Percentiles rank a stretch among this genome's conserved stretches.
Evolutionary conservation across 2,888 invertebrate species (phyloP).

Genomic region (Rotaria sp.): DNA sequence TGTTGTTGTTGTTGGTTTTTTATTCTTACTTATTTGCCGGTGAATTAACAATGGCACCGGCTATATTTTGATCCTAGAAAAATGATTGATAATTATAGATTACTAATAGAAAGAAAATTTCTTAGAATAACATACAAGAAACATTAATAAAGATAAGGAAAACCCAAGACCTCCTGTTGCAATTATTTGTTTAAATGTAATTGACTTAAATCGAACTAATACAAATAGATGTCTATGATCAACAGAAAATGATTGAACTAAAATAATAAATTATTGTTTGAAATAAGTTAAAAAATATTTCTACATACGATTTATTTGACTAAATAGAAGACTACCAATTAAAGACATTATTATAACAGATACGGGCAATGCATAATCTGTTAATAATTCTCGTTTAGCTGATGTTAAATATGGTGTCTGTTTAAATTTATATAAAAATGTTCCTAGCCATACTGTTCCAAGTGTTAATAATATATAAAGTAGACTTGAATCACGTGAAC

Average conservation of each 20-base stretch:
- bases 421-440: slow-evolving; percentile 62
- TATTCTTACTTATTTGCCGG: background rate
- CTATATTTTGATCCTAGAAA: slow-evolving; percentile 24
- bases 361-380: slow-evolving; percentile 62
- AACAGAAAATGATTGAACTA: slow-evolving; percentile 27
- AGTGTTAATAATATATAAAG: slow-evolving; percentile 61
- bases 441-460: slow-evolving; percentile 62
- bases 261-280: background rate
- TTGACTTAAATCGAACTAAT: background rate
- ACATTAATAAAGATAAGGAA: slow-evolving; percentile 13
- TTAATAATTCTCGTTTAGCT: slow-evolving; percentile 60
- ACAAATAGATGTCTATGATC: background rate
- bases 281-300: too few relatives aligned
- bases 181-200: background rate
- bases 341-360: slow-evolving; percentile 61
- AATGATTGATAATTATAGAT: background rate
- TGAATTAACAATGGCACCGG: slow-evolving; percentile 20
- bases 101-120: background rate
- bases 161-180: background rate
- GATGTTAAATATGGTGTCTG: slow-evolving; percentile 60
- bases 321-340: slow-evolving; percentile 60
- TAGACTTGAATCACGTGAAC: slow-evolving; percentile 59
- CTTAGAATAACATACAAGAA: background rate
- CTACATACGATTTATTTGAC: slow-evolving; percentile 54
- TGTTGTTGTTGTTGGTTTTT: too few relatives aligned